Evolutionary conservation across 2,797 vertebrate species (phyloP).

Genomic region (Paramormyrops hopkinsi): DNA sequence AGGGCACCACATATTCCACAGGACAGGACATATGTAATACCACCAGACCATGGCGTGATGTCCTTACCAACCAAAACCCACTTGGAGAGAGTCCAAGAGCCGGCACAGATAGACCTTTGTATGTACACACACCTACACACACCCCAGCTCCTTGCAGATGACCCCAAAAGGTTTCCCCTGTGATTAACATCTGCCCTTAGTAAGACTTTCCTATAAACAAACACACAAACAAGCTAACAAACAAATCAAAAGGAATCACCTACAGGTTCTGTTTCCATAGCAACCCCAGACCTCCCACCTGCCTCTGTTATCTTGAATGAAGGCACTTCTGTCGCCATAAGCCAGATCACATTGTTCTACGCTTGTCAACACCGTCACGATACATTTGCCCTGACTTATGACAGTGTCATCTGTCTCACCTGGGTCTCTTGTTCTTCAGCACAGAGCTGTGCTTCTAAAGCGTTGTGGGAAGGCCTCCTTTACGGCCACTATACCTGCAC

Average conservation of each 20-base stretch:
- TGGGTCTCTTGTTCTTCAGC: neutral
- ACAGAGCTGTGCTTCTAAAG: neutral
- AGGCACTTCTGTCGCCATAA: slow-evolving; percentile 54
- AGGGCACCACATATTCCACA: neutral
- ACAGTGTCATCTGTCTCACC: slow-evolving; percentile 16
- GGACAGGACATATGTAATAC: neutral
- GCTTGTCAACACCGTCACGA: slow-evolving; percentile 40
- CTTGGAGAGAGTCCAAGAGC: neutral
- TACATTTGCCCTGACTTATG: slow-evolving; percentile 51
- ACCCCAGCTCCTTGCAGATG: neutral
- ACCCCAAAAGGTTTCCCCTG: neutral
- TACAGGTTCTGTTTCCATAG: slow-evolving; percentile 54
- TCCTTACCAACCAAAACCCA: neutral
- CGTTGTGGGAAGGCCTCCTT: neutral
- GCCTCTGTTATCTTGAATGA: slow-evolving; percentile 59
- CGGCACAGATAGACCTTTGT: neutral
- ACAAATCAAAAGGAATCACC: slow-evolving; percentile 33
- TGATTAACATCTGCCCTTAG: neutral
- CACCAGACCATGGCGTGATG: slow-evolving; percentile 23
- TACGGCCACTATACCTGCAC: neutral
- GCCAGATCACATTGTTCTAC: slow-evolving; percentile 37
- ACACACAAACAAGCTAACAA: neutral
- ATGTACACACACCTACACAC: slow-evolving; percentile 9
- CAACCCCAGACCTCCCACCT: slow-evolving; percentile 38
- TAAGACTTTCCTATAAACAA: neutral